phyloP scores from a whole-genome alignment of 2,888 invertebrate genomes.

The Macrophya alboannulata region DNA sequence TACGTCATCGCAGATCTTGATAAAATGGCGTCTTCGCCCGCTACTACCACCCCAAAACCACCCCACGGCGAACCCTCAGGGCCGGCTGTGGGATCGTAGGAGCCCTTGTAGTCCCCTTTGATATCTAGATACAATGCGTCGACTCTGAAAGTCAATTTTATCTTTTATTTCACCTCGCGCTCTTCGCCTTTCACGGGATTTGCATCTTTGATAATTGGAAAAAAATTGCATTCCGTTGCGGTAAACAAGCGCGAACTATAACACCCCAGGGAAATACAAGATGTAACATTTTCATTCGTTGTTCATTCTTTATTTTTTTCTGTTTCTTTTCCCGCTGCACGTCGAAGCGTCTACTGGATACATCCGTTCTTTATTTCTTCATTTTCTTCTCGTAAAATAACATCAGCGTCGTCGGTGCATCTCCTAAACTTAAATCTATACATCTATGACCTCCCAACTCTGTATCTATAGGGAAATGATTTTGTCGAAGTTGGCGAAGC shows the following conservation, averaged over 20 bases:
- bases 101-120: slow-evolving; percentile 30
- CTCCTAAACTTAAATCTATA: background rate
- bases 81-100: slow-evolving; percentile 11
- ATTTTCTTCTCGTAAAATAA: too few species aligned
- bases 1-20: slow-evolving; percentile 57
- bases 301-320: background rate
- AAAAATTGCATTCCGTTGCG: background rate
- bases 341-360: background rate
- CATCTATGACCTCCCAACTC: background rate
- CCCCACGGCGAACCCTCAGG: slow-evolving; percentile 32
- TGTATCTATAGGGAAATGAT: slow-evolving; percentile 54
- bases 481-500: slow-evolving; percentile 30
- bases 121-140: slow-evolving; percentile 18
- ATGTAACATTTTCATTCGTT: background rate
- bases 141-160: background rate
- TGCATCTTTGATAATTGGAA: background rate
- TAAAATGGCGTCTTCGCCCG: slow-evolving; percentile 54
- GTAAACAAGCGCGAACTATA: background rate
- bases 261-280: background rate
- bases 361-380: background rate
- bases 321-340: background rate
- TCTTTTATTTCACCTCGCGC: background rate
- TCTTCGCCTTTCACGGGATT: background rate
- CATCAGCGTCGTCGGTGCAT: background rate
- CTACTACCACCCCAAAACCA: slow-evolving; percentile 18